Conservation (phyloP, 1,140 invertebrate genomes). For the Aphelenchoides avenae region DNA sequence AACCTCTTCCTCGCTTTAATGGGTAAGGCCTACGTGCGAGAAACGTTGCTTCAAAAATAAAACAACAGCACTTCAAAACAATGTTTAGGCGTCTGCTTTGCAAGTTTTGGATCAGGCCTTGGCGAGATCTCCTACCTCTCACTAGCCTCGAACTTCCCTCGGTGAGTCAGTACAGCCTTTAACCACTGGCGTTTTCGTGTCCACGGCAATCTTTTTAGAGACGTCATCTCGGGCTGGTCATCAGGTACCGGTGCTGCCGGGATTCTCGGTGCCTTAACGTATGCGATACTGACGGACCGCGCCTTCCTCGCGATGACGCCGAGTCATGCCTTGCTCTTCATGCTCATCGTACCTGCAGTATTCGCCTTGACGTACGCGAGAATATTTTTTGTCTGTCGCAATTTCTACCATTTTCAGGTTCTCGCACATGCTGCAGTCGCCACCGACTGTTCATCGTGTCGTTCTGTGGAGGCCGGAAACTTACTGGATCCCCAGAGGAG, state of each 20-base stretch:
- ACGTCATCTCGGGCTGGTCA: constrained; percentile 49
- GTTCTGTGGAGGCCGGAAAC: neutral
- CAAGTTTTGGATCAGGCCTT: constrained; percentile 40
- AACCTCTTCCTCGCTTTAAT: constrained; percentile 25
- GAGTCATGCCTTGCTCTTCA: constrained; percentile 36
- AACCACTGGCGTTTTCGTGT: constrained; percentile 6
- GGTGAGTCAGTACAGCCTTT: neutral
- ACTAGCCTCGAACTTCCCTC: constrained; percentile 44
- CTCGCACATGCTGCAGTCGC: neutral
- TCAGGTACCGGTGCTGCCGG: constrained; percentile 57
- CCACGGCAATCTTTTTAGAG: constrained; percentile 29
- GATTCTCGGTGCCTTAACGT: constrained; percentile 50
- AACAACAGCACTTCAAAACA: too few relatives aligned
- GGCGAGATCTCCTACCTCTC: constrained; percentile 45
- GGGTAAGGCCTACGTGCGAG: constrained; percentile 10
- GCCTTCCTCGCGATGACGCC: constrained; percentile 32
- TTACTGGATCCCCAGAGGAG: too few relatives aligned
- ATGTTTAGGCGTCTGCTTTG: constrained; percentile 43
- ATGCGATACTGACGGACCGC: constrained; percentile 51
- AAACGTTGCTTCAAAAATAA: constrained; percentile 5
- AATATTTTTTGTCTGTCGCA: constrained; percentile 13
- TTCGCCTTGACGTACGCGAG: constrained; percentile 41
- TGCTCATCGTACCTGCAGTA: constrained; percentile 43
- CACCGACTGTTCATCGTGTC: constrained; percentile 3
- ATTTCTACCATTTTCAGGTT: neutral